phyloP scores from a whole-genome alignment of 1,140 invertebrate species.

The Drosophila serrata region DNA sequence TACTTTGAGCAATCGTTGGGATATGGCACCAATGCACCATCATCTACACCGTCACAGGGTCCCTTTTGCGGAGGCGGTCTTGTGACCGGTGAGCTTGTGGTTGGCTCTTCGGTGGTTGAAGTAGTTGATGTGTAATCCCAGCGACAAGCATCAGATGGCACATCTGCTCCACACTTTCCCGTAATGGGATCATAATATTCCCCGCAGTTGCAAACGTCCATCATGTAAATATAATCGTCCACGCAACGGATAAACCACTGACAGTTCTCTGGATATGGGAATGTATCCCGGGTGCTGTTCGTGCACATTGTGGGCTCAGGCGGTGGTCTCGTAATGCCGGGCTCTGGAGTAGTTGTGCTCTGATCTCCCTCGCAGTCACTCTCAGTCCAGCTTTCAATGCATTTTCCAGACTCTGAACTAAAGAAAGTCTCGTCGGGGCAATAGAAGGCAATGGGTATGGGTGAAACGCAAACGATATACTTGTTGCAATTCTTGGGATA shows the following conservation, averaged over 20 bases:
- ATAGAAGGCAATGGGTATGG: constrained; percentile 72
- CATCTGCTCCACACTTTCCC: constrained; percentile 55
- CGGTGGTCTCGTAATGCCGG: constrained; percentile 24
- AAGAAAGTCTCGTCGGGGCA: constrained; percentile 62
- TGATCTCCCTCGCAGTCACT: constrained; percentile 66
- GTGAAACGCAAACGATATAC: constrained; percentile 73
- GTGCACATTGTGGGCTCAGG: constrained; percentile 63
- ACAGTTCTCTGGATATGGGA: constrained; percentile 71
- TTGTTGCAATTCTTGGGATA: constrained; percentile 75
- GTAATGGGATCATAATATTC: constrained; percentile 72
- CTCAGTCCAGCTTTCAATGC: constrained; percentile 51
- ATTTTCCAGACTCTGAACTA: constrained; percentile 44
- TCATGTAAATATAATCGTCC: constrained; percentile 71
- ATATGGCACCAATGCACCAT: constrained; percentile 63
- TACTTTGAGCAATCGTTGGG: constrained; percentile 75
- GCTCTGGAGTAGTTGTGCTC: constrained; percentile 43
- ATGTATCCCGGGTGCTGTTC: constrained; percentile 54
- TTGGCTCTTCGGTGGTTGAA: constrained; percentile 20
- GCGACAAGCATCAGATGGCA: constrained; percentile 65
- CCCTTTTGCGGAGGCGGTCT: constrained; percentile 62
- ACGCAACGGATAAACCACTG: constrained; percentile 71
- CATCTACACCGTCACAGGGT: constrained; percentile 52
- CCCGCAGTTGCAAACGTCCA: constrained; percentile 67
- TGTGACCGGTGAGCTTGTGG: constrained; percentile 37
- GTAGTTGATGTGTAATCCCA: constrained; percentile 65